Base-by-base conservation (phyloP, 2,888 invertebrate genomes). In the Amblyjoppa fuscipennis region DNA sequence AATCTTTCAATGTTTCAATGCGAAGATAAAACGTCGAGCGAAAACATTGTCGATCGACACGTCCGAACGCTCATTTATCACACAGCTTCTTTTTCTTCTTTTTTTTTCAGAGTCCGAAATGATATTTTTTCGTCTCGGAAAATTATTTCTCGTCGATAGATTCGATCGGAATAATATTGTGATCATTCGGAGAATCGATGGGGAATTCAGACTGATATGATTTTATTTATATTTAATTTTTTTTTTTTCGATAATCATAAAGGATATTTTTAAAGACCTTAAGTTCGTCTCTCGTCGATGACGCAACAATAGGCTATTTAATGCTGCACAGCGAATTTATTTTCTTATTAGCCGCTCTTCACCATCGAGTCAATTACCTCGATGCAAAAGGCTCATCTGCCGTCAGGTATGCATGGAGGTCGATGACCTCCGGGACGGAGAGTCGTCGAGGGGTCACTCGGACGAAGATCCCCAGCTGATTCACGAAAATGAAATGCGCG, bases 261-360 rank as follows among this genome's bases (percentile, higher is more conserved):
- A 28, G 28, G 1, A 59, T 59, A 25, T 59, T 13, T 28, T 59
- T 59, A 59, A 59, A 28, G 59, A 59, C 59, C 13, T 28, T 28
- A 5, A 3, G 3, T 4, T 2, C 56, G 56, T 25, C 20, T 53
- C 53, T 53, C 11, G 59, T 59, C 59, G 13, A 49, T 59, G 25
- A 28, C 28, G 59, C 59, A 59, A 59, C 59, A 59, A 59, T 59
- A 59, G 59, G 59, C 59, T 59, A 59, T 20, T n/a, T n/a, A 53
- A 53, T 16, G 53, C 53, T n/a, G 3, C 28, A 59, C 13, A 13
- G 28, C 13, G 59, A 59, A 28, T 59, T 28, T 11, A 25, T 59
- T 28, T 25, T 13, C 59, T 59, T 59, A 59, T 59, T 59, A 59
- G 59, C 28, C 45, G 45, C 13, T 59, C 28, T 28, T 59, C 59